Evolutionary conservation across 2,797 vertebrate species (phyloP), one percentile per base, ranked within the genome.

Genomic region (Xenops minutus): DNA sequence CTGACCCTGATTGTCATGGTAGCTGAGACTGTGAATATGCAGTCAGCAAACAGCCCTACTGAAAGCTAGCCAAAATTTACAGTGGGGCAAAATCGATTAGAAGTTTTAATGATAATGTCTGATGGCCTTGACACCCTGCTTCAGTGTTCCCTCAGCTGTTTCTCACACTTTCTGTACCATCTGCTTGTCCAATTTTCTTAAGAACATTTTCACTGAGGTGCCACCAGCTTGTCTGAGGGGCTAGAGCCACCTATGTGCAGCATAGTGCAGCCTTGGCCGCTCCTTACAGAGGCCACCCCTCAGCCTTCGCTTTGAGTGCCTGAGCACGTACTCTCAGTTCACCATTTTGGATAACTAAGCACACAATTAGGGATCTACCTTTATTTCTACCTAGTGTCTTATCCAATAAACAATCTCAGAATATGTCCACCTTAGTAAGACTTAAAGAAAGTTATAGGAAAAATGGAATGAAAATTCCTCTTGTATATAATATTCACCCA

Each of bases 251-350:
- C 7, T 66, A 8, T 41, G n/a, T 23, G 23, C 0, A 3, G 1
- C 67, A 54, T 0, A 0, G 9, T 27, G 10, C 8, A 21, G 32
- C 13, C 12, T 44, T 2, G 0, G 16, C 1, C n/a, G 4, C 46
- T 78, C 26, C 44, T 80, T 21, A 59, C 12, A 43, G 17, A 44
- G 39, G 18, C 10, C 2, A 2, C 13, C 24, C 23, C 10, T 19
- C 49, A 75, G 7, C 2, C 10, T 7, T 9, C 0, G 0, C 41
- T 43, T 21, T 16, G 37, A 55, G 6, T 15, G 4, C n/a, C 14
- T 46, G 7, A 9, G 5, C 15, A 36, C 3, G 1, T 52, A 7
- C 11, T 77, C 27, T 44, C 22, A 44, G 5, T 15, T 44, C 4
- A 8, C 10, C 41, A 0, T 41, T 84, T 73, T 46, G 8, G 13